Conservation (phyloP, 2,113 vertebrate genomes). For the Procavia capensis region DNA sequence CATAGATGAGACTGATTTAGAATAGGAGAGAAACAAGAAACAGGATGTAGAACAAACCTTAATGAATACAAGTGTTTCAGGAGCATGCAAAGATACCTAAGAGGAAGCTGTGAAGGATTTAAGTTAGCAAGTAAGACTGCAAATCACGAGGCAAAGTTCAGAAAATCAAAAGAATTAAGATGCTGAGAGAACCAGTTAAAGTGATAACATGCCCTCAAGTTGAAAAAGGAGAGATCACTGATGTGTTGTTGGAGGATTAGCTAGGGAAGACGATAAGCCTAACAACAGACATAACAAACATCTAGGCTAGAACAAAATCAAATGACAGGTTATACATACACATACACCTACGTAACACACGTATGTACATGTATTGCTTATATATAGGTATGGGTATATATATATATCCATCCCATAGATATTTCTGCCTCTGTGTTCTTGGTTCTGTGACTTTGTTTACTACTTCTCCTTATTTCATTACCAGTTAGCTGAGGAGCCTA, state of each 20-base stretch:
- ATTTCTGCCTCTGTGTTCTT: background rate
- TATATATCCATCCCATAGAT: background rate
- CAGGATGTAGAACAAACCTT: background rate
- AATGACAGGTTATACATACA: background rate
- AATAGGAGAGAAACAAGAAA: background rate
- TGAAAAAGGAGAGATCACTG: background rate
- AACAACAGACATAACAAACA: background rate
- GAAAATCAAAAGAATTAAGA: background rate
- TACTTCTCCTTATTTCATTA: background rate
- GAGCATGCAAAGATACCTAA: background rate
- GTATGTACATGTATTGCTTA: background rate
- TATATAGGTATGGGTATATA: background rate
- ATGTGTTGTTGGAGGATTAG: background rate
- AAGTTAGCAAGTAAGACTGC: background rate
- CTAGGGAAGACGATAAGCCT: background rate
- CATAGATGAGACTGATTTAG: background rate
- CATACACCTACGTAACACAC: fast-evolving
- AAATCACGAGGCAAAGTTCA: background rate
- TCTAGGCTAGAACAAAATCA: background rate
- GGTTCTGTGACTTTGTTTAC: background rate
- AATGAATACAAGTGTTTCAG: background rate
- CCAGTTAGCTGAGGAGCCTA: background rate
- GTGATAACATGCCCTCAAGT: background rate
- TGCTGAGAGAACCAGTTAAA: background rate
- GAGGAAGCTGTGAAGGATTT: background rate